Percentiles rank a stretch among this genome's conserved stretches.
These are phyloP conservation scores for Scomberomorus guttatus DNA, from an alignment of 2,797 vertebrate species.

Conservation along the genomic window DNA sequence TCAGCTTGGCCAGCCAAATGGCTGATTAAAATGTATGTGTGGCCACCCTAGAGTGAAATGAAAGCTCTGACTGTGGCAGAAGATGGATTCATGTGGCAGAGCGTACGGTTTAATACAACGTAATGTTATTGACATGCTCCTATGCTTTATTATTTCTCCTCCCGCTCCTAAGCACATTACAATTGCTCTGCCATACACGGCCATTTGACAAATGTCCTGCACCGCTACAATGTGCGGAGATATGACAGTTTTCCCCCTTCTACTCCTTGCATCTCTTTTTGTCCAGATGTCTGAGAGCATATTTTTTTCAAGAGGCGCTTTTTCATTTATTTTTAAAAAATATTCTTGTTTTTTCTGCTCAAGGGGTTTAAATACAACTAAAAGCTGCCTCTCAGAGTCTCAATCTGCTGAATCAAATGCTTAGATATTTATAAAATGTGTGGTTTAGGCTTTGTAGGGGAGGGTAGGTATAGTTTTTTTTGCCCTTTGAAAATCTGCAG, in stretches of 20 bases:
- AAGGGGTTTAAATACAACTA: background rate
- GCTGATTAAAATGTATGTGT: slow-evolving; percentile 84
- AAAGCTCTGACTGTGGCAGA: slow-evolving; percentile 72
- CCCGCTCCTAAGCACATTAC: slow-evolving; percentile 55
- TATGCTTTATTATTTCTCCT: slow-evolving; percentile 74
- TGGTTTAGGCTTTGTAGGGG: slow-evolving; percentile 29
- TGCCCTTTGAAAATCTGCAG: slow-evolving; percentile 49
- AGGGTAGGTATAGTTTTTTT: slow-evolving; percentile 3
- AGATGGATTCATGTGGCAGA: slow-evolving; percentile 78
- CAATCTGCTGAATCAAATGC: slow-evolving; percentile 42
- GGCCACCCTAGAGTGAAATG: slow-evolving; percentile 80
- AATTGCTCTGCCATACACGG: slow-evolving; percentile 33
- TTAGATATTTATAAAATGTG: slow-evolving; percentile 47
- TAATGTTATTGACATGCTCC: slow-evolving; percentile 79
- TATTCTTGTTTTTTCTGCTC: slow-evolving; percentile 14
- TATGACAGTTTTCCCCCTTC: background rate
- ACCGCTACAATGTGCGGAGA: background rate
- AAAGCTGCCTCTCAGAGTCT: slow-evolving; percentile 13
- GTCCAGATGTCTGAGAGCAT: slow-evolving; percentile 1
- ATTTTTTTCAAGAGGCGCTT: background rate
- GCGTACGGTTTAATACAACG: slow-evolving; percentile 68
- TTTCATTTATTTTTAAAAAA: slow-evolving; percentile 7
- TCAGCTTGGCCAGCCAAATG: slow-evolving; percentile 79
- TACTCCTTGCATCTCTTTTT: background rate
- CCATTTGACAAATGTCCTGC: slow-evolving; percentile 66